Base-by-base conservation (phyloP, 2,888 invertebrate genomes). In the Plusia festucae region DNA sequence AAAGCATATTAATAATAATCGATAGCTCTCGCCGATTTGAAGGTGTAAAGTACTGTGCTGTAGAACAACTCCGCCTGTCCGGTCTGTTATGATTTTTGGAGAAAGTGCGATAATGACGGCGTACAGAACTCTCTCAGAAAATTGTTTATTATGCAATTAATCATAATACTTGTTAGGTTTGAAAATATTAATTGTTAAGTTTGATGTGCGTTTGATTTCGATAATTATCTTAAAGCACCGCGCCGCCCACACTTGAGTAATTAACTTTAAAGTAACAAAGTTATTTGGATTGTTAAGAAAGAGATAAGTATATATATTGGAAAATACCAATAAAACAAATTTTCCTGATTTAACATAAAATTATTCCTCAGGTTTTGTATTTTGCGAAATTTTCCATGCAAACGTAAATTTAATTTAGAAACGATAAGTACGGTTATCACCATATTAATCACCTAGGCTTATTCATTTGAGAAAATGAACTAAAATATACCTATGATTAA, bases 71-170 rank as follows among this genome's bases (percentile, higher is more conserved):
- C 52, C 68, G 69, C 55, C 55, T 67, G 69, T 70, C 71, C 55
- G 70, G 67, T 58, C 69, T 80, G 74, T 75, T 80, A 77, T 79
- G 72, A 82, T 82, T 77, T 81, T 77, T 13, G 80, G 82, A 71
- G 80, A 81, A 82, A 81, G 80, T 79, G 70, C 46, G 53, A 68
- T 71, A 78, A 73, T 77, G 70, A 73, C 70, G 65, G 67, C 74
- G 65, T 55, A 77, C 65, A 70, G 79, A 79, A 79, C 67, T 79
- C 77, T 70, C 75, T 62, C 54, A 53, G 56, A 60, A 78, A 71
- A 76, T 76, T 77, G 68, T 77, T 70, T 77, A 75, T 74, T 77
- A 72, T 65, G 49, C 74, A 73, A 66, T 71, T 74, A 76, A 78
- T 71, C 62, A 59, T 66, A 75, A 68, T 65, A 68, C 18, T 56